Base-by-base conservation (phyloP, 2,888 invertebrate species). In the Oscheius myriophilus region DNA sequence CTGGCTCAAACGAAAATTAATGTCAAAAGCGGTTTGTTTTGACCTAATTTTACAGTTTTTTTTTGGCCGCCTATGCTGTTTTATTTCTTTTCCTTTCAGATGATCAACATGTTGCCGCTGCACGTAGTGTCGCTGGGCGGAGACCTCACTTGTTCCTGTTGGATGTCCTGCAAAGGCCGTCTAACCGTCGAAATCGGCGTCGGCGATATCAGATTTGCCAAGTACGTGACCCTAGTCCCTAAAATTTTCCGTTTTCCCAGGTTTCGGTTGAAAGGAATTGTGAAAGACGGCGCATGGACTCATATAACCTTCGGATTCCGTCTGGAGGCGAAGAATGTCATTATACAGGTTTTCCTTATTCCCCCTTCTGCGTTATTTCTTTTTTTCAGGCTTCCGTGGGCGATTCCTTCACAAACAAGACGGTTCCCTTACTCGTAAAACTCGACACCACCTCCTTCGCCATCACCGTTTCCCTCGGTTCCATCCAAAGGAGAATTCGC, bases 401-500 rank as follows among this genome's bases (percentile, higher is more conserved):
- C 21, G 54, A 68, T 7, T 25, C 25, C 4, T 39, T 49, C 16
- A 54, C 45, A 1, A n/a, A n/a, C 1, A 42, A 39, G n/a, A 61
- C 68, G 45, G 46, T 65, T 7, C 70, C 70, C 14, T 45, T 70
- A 4, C 42, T 73, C 0, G 61, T 73, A 26, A 67, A 68, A 58
- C 23, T 70, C 12, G 62, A 59, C 26, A 33, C 25, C 41, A 45
- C 43, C 23, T 46, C 61, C 1, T 70, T 70, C 33, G 52, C 59
- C 26, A 41, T 70, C 33, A 67, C 70, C 9, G 46, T 73, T 12
- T 64, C 67, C n/a, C 57, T 73, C 33, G 73, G 73, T 9, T 65
- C 63, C 12, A 66, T 59, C 14, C 54, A 67, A 18, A 63, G 65
- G 23, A 21, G 68, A 9, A 39, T 52, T 12, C 26, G 59, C 11